Conservation (phyloP, 2,888 invertebrate species). For the Xestoiulus laeticollis region DNA sequence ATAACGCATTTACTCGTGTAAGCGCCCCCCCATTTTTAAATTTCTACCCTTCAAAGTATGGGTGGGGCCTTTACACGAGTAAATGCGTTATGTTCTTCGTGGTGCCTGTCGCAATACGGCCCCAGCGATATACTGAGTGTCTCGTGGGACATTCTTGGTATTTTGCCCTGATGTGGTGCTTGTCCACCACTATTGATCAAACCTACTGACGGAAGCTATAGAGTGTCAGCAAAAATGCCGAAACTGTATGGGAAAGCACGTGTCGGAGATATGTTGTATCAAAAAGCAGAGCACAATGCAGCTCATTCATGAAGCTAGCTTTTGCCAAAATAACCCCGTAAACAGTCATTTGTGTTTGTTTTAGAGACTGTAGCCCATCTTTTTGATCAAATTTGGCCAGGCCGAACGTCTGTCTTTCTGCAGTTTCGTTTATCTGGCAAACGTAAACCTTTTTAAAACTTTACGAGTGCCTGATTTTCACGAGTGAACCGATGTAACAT, state of each 20-base stretch:
- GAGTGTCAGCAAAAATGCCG: neutral
- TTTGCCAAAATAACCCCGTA: slow-evolving; percentile 13
- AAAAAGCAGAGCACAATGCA: neutral
- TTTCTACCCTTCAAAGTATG: no score
- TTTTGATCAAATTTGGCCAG: slow-evolving; percentile 10
- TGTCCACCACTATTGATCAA: no score
- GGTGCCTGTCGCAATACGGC: no score
- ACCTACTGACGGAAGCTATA: neutral
- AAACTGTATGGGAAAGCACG: neutral
- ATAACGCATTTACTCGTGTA: no score
- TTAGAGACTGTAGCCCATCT: neutral
- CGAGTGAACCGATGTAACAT: no score
- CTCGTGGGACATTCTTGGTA: no score
- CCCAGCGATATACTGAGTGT: no score
- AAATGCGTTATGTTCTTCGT: no score
- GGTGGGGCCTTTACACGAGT: no score
- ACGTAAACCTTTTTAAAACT: neutral
- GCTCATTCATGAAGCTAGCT: neutral
- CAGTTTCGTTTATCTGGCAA: neutral
- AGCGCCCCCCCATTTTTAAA: no score
- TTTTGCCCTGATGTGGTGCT: no score
- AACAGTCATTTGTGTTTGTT: slow-evolving; percentile 28
- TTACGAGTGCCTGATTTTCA: no score
- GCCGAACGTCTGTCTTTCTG: neutral
- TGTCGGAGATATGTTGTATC: neutral